Percentiles rank a stretch among this genome's conserved stretches.
phyloP scores from a whole-genome alignment of 2,113 vertebrate species.

The Orycteropus afer region DNA sequence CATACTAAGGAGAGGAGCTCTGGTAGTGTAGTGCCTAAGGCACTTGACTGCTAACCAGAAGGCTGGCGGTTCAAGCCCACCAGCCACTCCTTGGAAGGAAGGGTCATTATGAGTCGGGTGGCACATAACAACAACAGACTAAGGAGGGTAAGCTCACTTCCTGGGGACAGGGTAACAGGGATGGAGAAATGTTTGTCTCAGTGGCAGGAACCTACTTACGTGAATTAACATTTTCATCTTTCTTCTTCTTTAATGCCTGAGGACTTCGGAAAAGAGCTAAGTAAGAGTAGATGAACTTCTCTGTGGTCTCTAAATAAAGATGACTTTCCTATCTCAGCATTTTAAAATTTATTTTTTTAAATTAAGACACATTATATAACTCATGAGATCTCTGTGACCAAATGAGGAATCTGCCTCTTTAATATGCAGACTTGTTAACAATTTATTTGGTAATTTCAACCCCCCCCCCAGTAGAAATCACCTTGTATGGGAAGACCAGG shows the following conservation, averaged over 20 bases:
- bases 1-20: conserved; percentile 51
- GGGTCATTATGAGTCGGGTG: too few relatives aligned
- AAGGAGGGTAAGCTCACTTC: conserved; percentile 25
- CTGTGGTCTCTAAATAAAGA: conserved; percentile 53
- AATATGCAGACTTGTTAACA: conserved; percentile 46
- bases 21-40: too few relatives aligned
- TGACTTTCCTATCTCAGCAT: conserved; percentile 1
- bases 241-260: conserved; percentile 48
- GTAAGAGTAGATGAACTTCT: not conserved
- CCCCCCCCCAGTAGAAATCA: not conserved
- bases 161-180: not conserved
- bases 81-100: too few relatives aligned
- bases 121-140: too few relatives aligned
- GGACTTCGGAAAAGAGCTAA: conserved; percentile 40
- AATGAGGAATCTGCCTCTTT: not conserved
- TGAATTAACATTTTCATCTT: conserved; percentile 45
- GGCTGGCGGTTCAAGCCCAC: too few relatives aligned
- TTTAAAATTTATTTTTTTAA: conserved; percentile 56
- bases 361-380: conserved; percentile 5
- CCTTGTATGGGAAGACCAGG: not conserved
- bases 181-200: conserved; percentile 35
- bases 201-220: not conserved
- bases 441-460: conserved; percentile 50
- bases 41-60: too few relatives aligned
- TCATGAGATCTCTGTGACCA: conserved; percentile 29